Evolutionary conservation across 2,888 invertebrate species (phyloP).

Genomic region (Acrocyrtus sp.): DNA sequence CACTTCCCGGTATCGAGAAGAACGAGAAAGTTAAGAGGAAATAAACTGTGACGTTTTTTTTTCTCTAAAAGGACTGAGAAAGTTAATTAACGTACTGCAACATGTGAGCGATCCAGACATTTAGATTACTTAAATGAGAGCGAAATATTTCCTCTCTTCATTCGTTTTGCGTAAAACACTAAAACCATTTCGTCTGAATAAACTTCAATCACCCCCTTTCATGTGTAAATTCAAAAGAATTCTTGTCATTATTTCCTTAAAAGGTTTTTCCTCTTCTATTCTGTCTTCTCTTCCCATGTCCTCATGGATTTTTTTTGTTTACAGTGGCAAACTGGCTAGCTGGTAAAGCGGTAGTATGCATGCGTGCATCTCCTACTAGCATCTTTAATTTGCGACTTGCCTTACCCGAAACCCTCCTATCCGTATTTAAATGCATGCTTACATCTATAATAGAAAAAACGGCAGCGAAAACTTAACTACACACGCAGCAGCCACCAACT

Average conservation of each 20-base stretch:
- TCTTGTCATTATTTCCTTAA: constrained; percentile 39
- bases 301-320: constrained; percentile 18
- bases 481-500: not conserved
- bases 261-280: constrained; percentile 9
- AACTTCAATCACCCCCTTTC: constrained; percentile 33
- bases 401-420: not conserved
- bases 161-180: constrained; percentile 23
- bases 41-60: no score
- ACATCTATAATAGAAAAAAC: not conserved
- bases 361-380: constrained; percentile 4
- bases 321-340: constrained; percentile 10
- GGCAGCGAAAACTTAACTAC: no score
- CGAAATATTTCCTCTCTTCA: constrained; percentile 18
- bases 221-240: constrained; percentile 47
- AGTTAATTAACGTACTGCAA: no score
- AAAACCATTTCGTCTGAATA: constrained; percentile 37
- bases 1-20: no score
- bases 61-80: no score
- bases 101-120: not conserved
- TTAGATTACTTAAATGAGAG: not conserved
- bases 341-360: not conserved
- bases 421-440: not conserved
- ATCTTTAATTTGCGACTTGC: not conserved
- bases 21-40: no score
- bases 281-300: not conserved